Evolutionary conservation across 2,113 vertebrate species (phyloP).

Genomic region (Microcebus tavaratra): DNA sequence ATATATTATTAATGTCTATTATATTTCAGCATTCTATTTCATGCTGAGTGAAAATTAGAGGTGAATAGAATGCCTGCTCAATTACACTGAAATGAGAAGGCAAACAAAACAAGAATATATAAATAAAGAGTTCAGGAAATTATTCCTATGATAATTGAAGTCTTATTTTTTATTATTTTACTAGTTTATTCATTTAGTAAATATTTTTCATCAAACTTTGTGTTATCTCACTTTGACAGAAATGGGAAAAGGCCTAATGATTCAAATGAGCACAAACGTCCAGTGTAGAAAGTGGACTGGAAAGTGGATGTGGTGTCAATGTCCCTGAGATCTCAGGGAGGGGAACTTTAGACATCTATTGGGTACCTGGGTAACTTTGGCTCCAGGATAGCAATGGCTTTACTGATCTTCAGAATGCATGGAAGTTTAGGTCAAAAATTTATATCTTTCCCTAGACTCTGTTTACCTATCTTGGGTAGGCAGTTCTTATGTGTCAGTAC

Average conservation of each 20-base stretch:
- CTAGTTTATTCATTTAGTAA: conserved; percentile 3
- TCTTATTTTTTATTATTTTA: background rate
- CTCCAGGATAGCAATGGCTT: background rate
- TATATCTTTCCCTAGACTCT: background rate
- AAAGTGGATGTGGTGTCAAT: background rate
- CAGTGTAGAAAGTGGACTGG: background rate
- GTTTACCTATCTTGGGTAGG: background rate
- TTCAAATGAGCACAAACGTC: background rate
- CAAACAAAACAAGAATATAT: background rate
- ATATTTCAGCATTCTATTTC: background rate
- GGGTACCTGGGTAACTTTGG: background rate
- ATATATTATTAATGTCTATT: conserved; percentile 54
- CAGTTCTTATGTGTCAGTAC: background rate
- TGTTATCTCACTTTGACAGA: background rate
- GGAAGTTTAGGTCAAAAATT: background rate
- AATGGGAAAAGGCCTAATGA: too few relatives aligned
- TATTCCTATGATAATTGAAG: background rate
- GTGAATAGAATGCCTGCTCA: background rate
- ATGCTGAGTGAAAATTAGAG: conserved; percentile 10
- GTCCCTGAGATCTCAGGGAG: background rate
- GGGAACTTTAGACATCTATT: background rate
- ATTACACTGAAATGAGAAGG: conserved; percentile 14
- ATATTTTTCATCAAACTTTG: background rate
- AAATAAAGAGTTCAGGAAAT: background rate
- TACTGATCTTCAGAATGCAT: background rate